Conservation (phyloP, 2,888 invertebrate genomes). For the Acrobasis consociella region DNA sequence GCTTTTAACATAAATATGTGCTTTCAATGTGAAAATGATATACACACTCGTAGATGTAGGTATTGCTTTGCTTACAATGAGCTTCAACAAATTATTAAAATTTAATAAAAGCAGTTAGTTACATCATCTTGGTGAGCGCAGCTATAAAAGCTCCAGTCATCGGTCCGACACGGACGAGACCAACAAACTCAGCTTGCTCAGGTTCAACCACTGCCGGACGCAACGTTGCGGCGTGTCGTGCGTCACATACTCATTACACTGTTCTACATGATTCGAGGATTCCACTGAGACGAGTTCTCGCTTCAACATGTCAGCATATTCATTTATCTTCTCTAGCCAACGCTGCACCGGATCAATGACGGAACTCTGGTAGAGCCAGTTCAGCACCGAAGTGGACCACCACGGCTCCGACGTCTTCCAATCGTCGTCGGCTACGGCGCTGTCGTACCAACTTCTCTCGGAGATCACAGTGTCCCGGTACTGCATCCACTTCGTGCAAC, state of each 20-base stretch:
- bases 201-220: slow-evolving; percentile 54
- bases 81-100: slow-evolving; percentile 11
- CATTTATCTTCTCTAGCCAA: slow-evolving; percentile 62
- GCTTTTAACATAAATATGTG: slow-evolving; percentile 10
- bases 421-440: slow-evolving; percentile 47
- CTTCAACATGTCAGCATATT: slow-evolving; percentile 47
- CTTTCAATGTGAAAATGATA: not conserved
- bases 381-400: slow-evolving; percentile 59
- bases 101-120: slow-evolving; percentile 6
- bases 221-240: slow-evolving; percentile 34
- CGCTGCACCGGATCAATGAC: slow-evolving; percentile 63
- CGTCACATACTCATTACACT: slow-evolving; percentile 26
- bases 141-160: slow-evolving; percentile 1
- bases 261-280: slow-evolving; percentile 20
- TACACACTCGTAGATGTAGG: not conserved
- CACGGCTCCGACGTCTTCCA: slow-evolving; percentile 54
- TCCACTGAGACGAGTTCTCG: slow-evolving; percentile 24
- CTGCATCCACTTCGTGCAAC: slow-evolving; percentile 59
- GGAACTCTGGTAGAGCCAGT: slow-evolving; percentile 66
- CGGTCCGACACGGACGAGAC: slow-evolving; percentile 61
- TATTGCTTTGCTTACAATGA: slow-evolving; percentile 23
- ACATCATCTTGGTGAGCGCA: not conserved
- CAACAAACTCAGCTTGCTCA: slow-evolving; percentile 56
- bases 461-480: slow-evolving; percentile 39
- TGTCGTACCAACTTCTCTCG: slow-evolving; percentile 46